phyloP scores from a whole-genome alignment of 2,113 vertebrate species.

The Brachyistius frenatus region DNA sequence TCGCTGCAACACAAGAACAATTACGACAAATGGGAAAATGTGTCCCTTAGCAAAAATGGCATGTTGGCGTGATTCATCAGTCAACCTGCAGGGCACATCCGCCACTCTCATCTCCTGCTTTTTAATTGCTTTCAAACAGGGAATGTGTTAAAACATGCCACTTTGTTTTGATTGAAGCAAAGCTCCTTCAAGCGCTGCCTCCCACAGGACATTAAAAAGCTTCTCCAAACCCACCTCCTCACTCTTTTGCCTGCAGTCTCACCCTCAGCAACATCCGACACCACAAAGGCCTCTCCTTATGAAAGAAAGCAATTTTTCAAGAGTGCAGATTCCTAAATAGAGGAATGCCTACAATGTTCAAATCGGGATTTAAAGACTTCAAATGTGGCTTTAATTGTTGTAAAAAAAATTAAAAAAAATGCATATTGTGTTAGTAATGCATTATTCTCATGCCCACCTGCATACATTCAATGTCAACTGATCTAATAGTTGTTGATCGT shows the following conservation, averaged over 20 bases:
- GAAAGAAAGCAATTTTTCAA: slow-evolving; percentile 17
- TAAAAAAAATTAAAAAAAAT: neutral
- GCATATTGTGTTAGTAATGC: neutral
- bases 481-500: too few relatives aligned
- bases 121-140: slow-evolving; percentile 44
- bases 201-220: slow-evolving; percentile 37
- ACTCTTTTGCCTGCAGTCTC: slow-evolving; percentile 25
- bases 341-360: neutral
- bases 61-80: slow-evolving; percentile 5
- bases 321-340: slow-evolving; percentile 6
- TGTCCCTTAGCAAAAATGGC: slow-evolving; percentile 7
- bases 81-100: slow-evolving; percentile 7
- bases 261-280: slow-evolving; percentile 15
- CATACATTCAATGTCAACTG: too few relatives aligned
- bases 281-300: slow-evolving; percentile 15
- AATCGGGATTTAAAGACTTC: neutral
- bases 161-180: slow-evolving; percentile 22
- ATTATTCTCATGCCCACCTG: neutral
- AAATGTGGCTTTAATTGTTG: neutral
- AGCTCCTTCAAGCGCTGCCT: slow-evolving; percentile 21
- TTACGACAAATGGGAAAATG: neutral
- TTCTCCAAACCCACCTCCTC: slow-evolving; percentile 33
- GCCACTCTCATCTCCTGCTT: slow-evolving; percentile 11
- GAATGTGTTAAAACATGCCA: slow-evolving; percentile 36
- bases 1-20: slow-evolving; percentile 3